A percentile compares a stretch with the other conserved stretches of the same genome.
Evolutionary conservation across 2,797 vertebrate genomes (phyloP).

Genomic region (Pyrrhura leucotis): DNA sequence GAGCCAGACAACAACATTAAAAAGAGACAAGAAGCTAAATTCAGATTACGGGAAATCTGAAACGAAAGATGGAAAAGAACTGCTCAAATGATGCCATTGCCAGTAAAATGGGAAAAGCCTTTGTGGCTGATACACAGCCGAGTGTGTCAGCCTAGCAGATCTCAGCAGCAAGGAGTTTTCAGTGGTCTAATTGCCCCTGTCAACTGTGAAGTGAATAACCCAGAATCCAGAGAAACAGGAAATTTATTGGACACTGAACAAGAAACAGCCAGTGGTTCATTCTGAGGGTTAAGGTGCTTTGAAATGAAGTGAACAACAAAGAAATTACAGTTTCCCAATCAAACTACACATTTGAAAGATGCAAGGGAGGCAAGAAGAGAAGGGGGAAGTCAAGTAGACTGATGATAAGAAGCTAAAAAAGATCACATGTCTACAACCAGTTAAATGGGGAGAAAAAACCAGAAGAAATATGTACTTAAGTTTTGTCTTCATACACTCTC

Average conservation of each 20-base stretch:
- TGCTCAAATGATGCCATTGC: neutral
- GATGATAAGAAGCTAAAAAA: neutral
- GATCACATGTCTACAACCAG: neutral
- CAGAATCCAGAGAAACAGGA: conserved; percentile 37
- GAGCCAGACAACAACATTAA: neutral
- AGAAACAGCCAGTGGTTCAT: neutral
- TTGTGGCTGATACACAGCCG: neutral
- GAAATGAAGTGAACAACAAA: conserved; percentile 8
- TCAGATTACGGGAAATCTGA: conserved; percentile 38
- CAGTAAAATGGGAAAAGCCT: conserved; percentile 30
- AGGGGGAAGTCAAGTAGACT: neutral
- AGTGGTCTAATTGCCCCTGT: neutral
- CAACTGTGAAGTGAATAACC: conserved; percentile 1
- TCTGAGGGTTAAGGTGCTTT: conserved; percentile 27
- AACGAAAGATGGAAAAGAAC: neutral
- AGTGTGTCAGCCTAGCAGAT: conserved; percentile 33
- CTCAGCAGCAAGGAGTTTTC: conserved; percentile 21
- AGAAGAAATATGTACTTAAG: neutral
- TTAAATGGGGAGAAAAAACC: neutral
- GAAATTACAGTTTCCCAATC: conserved; percentile 19
- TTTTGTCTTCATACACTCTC: neutral
- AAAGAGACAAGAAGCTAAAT: neutral
- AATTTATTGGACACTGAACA: neutral
- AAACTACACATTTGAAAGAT: neutral
- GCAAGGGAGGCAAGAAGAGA: neutral